phyloP scores from a whole-genome alignment of 2,888 invertebrate genomes.

The Drosophila demipolita region DNA sequence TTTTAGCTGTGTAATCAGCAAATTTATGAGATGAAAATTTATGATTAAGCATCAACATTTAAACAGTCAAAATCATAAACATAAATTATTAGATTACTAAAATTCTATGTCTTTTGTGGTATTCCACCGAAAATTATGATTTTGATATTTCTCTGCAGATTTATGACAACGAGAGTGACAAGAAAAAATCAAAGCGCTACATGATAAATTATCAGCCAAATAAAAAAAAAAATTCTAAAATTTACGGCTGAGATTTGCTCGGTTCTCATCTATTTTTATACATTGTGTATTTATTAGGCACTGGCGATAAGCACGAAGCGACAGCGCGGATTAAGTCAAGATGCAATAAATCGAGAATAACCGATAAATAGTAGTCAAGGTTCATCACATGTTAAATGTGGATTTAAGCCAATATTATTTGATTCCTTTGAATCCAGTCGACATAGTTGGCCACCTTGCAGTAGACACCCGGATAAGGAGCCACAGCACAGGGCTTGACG shows the following conservation, averaged over 20 bases:
- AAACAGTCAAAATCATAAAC: not conserved
- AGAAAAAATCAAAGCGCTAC: not conserved
- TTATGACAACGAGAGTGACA: not conserved
- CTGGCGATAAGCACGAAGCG: not conserved
- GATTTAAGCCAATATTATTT: slow-evolving; percentile 62
- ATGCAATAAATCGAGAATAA: not conserved
- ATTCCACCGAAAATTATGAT: not conserved
- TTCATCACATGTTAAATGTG: not conserved
- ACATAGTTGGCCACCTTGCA: slow-evolving; percentile 83
- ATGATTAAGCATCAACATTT: not conserved
- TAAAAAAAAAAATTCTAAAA: not conserved
- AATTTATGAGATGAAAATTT: not conserved
- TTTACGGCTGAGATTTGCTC: not conserved
- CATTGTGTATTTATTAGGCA: not conserved
- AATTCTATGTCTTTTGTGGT: not conserved
- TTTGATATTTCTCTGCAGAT: not conserved
- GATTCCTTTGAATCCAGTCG: slow-evolving; percentile 76
- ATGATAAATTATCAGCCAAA: not conserved
- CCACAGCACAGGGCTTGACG: slow-evolving; percentile 84
- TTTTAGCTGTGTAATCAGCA: not conserved
- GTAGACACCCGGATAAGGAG: slow-evolving; percentile 85
- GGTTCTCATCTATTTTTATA: not conserved
- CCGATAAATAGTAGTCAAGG: not conserved
- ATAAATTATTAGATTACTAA: not conserved
- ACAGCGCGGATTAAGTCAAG: not conserved